Conservation (phyloP, 2,888 invertebrate genomes). For the Sphaerophoria taeniata region DNA sequence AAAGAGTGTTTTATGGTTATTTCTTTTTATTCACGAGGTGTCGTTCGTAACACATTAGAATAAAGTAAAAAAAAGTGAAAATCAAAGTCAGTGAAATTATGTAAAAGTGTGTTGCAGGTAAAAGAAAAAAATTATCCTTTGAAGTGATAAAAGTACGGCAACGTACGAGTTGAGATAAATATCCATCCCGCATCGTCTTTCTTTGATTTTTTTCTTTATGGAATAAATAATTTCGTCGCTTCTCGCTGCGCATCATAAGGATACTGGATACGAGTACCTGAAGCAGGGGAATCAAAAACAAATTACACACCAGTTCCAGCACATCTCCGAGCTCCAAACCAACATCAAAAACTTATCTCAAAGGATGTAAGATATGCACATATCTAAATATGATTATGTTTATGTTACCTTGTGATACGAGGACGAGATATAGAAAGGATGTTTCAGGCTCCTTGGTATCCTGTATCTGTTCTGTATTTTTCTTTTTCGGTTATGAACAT, state of each 20-base stretch:
- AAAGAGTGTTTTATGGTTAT: background rate
- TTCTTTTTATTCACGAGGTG: slow-evolving; percentile 21
- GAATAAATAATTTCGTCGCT: slow-evolving; percentile 45
- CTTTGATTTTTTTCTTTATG: slow-evolving; percentile 20
- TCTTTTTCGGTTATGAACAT: background rate
- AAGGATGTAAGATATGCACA: slow-evolving; percentile 48
- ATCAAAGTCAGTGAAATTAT: slow-evolving; percentile 45
- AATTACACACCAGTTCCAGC: slow-evolving; percentile 63
- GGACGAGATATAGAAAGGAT: background rate
- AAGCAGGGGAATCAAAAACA: slow-evolving; percentile 55
- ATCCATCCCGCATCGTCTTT: slow-evolving; percentile 11
- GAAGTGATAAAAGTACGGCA: background rate
- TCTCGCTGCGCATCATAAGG: slow-evolving; percentile 48
- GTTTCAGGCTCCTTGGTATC: background rate
- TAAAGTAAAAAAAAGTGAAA: background rate
- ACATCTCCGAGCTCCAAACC: background rate
- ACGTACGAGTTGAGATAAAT: slow-evolving; percentile 34
- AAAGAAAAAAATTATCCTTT: background rate
- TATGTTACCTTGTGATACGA: slow-evolving; percentile 7
- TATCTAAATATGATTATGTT: slow-evolving; percentile 24
- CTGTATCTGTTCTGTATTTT: no score
- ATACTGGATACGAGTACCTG: slow-evolving; percentile 30
- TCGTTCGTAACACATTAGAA: background rate
- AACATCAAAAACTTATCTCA: slow-evolving; percentile 37
- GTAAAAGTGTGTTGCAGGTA: slow-evolving; percentile 38